Evolutionary conservation across 2,888 invertebrate genomes (phyloP), one percentile per base, ranked within the genome.

Genomic region (Drosophila borborema): DNA sequence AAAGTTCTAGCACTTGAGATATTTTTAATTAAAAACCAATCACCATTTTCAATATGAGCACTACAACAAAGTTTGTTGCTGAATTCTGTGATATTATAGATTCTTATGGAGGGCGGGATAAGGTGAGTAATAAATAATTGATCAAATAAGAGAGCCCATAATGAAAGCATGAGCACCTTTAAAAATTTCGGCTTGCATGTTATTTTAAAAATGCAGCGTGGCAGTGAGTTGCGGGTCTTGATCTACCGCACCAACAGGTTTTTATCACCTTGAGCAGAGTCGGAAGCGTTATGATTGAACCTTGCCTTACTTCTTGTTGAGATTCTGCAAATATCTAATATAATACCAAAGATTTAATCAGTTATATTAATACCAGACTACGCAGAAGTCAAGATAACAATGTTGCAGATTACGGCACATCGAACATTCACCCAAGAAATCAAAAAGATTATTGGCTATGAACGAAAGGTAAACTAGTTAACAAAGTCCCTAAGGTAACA

Each of bases 51-150:
- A 76, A 56, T 34, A 91, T 90, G 89, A 60, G 80, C 56, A 89
- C 54, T 45, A 76, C 89, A 49, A 83, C 89, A 43, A 91, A 92
- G 72, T 83, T 83, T 80, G 81, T 92, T n/a, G 86, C 94, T 90
- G 95, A 95, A 94, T 94, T 96, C 91, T 96, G 96, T 92, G 95
- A 95, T 89, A 94, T 96, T 90, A 94, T 98, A 81, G 96, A 97
- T 77, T 96, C 96, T 55, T 97, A 97, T 91, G 95, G 95, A 91
- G 97, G 97, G n/a, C 95, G 97, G 91, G 97, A 98, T 94, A 97
- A 97, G 95, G 96, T 96, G 94, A 92, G 88, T 62, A 53, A 43
- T n/a, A 36, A 51, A 41, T 16, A 43, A 28, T 36, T 51, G 12
- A 36, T 38, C n/a, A 71, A 45, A 18, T 66, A 8, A 8, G 0